phyloP scores from a whole-genome alignment of 2,888 invertebrate genomes.

The Diplazon laetatorius region DNA sequence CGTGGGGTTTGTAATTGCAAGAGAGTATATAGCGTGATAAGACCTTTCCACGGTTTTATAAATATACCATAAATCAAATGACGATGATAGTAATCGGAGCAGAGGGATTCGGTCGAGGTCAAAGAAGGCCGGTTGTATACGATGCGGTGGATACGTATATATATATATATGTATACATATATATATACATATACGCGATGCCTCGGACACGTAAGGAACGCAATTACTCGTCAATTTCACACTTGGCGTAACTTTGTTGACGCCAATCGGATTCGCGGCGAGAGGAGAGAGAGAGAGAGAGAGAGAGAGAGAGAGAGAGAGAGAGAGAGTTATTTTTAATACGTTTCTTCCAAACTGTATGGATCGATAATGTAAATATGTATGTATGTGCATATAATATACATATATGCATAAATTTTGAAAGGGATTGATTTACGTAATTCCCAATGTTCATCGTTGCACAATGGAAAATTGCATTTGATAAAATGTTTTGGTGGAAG shows the following conservation, averaged over 20 bases:
- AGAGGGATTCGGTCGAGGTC: constrained; percentile 30
- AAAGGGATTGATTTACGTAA: too few species aligned
- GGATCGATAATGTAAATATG: too few species aligned
- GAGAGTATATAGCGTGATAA: constrained; percentile 13
- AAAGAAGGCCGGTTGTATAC: background rate
- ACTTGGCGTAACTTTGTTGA: constrained; percentile 24
- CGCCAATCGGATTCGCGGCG: background rate
- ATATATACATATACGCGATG: too few species aligned
- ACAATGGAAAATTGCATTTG: background rate
- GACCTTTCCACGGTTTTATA: constrained; percentile 39
- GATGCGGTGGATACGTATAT: background rate
- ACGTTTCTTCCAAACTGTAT: background rate
- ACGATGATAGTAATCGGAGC: constrained; percentile 51
- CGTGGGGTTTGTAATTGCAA: constrained; percentile 12
- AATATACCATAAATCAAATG: constrained; percentile 53
- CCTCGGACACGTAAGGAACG: constrained; percentile 37
- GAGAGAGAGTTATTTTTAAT: constrained; percentile 4
- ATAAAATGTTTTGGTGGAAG: too few species aligned
- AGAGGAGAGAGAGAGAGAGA: too few species aligned
- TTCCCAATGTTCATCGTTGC: too few species aligned
- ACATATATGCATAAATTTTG: too few species aligned
- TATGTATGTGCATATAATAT: too few species aligned
- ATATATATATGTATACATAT: too few species aligned
- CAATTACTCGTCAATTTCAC: constrained; percentile 49
- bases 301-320: too few species aligned